Evolutionary conservation across 92 coral and sea anemone genomes (phyloP).

Genomic region (Montipora capitata): DNA sequence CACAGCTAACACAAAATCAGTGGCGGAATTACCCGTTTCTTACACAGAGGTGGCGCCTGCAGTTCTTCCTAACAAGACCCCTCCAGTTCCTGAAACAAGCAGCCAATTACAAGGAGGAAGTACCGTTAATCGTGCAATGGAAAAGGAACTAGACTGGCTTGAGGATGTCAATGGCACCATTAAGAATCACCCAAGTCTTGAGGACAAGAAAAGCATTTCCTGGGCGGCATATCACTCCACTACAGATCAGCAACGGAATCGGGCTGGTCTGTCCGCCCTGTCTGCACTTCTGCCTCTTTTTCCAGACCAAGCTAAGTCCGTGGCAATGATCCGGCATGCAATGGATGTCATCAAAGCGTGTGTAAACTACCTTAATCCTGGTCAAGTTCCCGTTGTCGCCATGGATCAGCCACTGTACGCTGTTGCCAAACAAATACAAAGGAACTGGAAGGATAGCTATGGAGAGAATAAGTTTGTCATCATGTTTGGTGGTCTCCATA

Average conservation of each 20-base stretch:
- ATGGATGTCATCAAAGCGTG: slow-evolving; percentile 70
- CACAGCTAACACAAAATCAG: slow-evolving; percentile 42
- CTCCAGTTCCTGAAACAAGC: slow-evolving; percentile 19
- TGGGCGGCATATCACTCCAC: slow-evolving; percentile 80
- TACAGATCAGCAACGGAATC: slow-evolving; percentile 26
- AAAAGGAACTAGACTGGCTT: slow-evolving; percentile 48
- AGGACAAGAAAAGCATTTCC: slow-evolving; percentile 64
- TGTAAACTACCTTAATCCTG: slow-evolving; percentile 67
- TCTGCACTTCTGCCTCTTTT: slow-evolving; percentile 78
- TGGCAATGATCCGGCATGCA: slow-evolving; percentile 79
- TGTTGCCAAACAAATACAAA: slow-evolving; percentile 76
- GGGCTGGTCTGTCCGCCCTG: slow-evolving; percentile 46
- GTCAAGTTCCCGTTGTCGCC: slow-evolving; percentile 79
- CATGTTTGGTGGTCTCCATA: slow-evolving; percentile 84
- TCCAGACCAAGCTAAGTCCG: slow-evolving; percentile 78
- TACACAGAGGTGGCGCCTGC: slow-evolving; percentile 64
- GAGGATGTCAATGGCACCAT: slow-evolving; percentile 16
- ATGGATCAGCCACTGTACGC: slow-evolving; percentile 79
- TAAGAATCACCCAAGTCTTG: slow-evolving; percentile 39
- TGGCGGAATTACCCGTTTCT: slow-evolving; percentile 25
- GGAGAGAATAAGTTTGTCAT: slow-evolving; percentile 73
- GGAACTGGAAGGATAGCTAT: slow-evolving; percentile 47
- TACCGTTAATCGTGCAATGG: background rate
- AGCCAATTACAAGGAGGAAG: slow-evolving; percentile 7
- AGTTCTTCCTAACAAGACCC: slow-evolving; percentile 36